Evolutionary conservation across 2,888 invertebrate genomes (phyloP), one percentile per base, ranked within the genome.

Genomic region (Xanthorhoe spadicearia): DNA sequence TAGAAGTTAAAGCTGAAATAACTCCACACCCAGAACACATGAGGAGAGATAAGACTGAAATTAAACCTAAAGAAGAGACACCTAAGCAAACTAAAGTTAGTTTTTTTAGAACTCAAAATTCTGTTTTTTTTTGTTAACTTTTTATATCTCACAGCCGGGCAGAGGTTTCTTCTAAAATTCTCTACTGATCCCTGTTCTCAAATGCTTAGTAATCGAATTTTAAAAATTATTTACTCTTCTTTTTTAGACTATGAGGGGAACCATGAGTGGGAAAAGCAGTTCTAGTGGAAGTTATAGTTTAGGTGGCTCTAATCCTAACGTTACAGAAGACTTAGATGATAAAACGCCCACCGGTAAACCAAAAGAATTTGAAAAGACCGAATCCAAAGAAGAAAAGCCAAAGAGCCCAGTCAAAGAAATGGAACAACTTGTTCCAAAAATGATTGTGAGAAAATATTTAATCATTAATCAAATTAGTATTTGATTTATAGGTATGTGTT

Each of bases 281-380:
- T 93, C 93, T 68, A 93, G 93, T 81, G 93, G 92, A 74, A 93
- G 93, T 80, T 93, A 92, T 77, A 92, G 92, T 81, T 86, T 93
- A 87, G 87, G 89, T 68, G 92, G 92, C 68, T 93, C 92, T 68
- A 90, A 91, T 82, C 88, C 90, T 28, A 93, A 92, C 77, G 82
- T 92, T 15, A 88, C 89, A 54, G 90, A 91, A 80, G 83, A 81
- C 68, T 64, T 77, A 19, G 74, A 76, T 56, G 83, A 85, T 52
- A 89, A 88, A 80, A 81, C 81, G 52, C 76, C 78, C n/a, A 79
- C 79, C 38, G 86, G 87, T 65, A 89, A 85, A 76, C 75, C 76
- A 43, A 83, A 83, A 71, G 82, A 87, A 71, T 52, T 81, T 3
- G 87, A 88, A 71, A 85, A 82, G 72, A 58, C 68, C 43, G 85